Conservation (phyloP, 2,888 invertebrate genomes). For the Bibio marci region DNA sequence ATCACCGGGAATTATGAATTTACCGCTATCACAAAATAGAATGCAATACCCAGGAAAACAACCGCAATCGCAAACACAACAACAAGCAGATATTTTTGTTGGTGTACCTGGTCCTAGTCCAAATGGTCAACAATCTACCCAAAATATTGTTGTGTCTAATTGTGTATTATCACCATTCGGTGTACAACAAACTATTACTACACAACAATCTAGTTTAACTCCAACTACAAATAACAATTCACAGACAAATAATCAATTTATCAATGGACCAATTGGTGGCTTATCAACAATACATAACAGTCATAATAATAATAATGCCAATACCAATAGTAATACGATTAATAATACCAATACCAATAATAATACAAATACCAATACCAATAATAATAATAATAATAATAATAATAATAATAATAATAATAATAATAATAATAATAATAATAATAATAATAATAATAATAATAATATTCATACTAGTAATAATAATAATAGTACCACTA, state of each 20-base stretch:
- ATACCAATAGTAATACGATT: slow-evolving; percentile 18
- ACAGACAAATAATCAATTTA: slow-evolving; percentile 29
- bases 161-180: slow-evolving; percentile 60
- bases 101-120: slow-evolving; percentile 66
- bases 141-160: slow-evolving; percentile 38
- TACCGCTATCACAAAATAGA: slow-evolving; percentile 34
- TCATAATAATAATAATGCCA: slow-evolving; percentile 24
- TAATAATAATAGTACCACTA: slow-evolving; percentile 14
- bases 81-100: slow-evolving; percentile 34
- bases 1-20: slow-evolving; percentile 36
- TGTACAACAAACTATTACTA: slow-evolving; percentile 32
- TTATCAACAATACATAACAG: slow-evolving; percentile 23
- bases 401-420: slow-evolving; percentile 13
- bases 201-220: slow-evolving; percentile 38
- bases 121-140: slow-evolving; percentile 39
- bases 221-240: slow-evolving; percentile 29
- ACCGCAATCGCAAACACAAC: slow-evolving; percentile 18
- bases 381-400: slow-evolving; percentile 2
- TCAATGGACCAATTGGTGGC: slow-evolving; percentile 42
- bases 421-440: slow-evolving; percentile 17
- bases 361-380: slow-evolving; percentile 7
- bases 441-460: slow-evolving; percentile 14
- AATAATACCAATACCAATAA: slow-evolving; percentile 17
- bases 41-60: slow-evolving; percentile 31
- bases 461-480: slow-evolving; percentile 16